A percentile compares a stretch with the other conserved stretches of the same genome.
phyloP scores from a whole-genome alignment of 2,888 invertebrate species.

The Clunio marinus region DNA sequence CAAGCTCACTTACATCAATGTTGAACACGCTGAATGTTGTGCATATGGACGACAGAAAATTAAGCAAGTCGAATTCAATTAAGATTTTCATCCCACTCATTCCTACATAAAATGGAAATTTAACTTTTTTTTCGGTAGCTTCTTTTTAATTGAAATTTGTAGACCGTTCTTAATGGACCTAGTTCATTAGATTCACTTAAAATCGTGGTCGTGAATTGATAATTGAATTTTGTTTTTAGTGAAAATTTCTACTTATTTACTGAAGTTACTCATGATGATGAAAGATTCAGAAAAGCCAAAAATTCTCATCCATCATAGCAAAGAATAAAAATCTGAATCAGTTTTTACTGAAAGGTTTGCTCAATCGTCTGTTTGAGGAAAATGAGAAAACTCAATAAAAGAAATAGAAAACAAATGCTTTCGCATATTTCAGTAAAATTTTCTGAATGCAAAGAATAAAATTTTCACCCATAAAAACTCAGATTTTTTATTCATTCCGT shows the following conservation, averaged over 20 bases:
- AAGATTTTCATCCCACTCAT: constrained; percentile 35
- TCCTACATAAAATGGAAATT: neutral
- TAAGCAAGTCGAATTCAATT: constrained; percentile 16
- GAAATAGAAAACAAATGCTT: too few species aligned
- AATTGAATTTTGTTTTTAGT: neutral
- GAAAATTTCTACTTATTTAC: neutral
- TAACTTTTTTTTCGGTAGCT: constrained; percentile 6
- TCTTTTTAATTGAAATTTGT: neutral
- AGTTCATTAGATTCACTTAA: neutral
- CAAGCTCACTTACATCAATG: neutral
- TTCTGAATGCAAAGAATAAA: neutral
- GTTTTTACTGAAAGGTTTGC: neutral
- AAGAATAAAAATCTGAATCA: neutral
- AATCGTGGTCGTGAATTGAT: neutral
- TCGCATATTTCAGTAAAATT: too few species aligned
- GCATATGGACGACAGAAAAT: neutral
- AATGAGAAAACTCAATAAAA: neutral
- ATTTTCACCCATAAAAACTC: neutral
- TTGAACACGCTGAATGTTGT: neutral
- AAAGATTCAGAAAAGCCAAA: neutral
- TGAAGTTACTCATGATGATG: too few species aligned
- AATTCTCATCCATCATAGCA: too few species aligned
- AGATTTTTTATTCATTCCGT: neutral
- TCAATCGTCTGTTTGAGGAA: constrained; percentile 8
- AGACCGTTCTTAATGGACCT: neutral